Base-by-base conservation (phyloP, 2,113 vertebrate species). In the Datnioides undecimradiatus region DNA sequence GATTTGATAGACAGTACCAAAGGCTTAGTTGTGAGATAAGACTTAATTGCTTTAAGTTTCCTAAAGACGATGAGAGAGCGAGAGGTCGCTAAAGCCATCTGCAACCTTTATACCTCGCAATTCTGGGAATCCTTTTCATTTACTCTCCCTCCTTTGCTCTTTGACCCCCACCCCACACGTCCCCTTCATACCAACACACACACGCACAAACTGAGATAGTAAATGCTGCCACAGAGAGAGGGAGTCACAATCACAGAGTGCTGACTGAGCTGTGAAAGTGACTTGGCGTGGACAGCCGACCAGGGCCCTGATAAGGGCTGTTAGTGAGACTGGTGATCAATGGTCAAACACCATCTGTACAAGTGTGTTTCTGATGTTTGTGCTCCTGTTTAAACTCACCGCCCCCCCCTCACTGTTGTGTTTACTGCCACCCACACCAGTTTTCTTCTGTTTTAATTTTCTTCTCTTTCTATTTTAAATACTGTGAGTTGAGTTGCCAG, bases 251-350 rank as follows among this genome's bases (percentile, higher is more conserved):
- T 58, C 65, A 29, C 64, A 51, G 79, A 63, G 46, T 29, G 29
- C 63, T 71, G 87, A 82, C 27, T 82, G 73, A 64, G 64, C 76
- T 29, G 83, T 55, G 76, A 90, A 79, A 83, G 88, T 83, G 82
- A 84, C 43, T 73, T 46, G 11, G 63, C 43, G 83, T 74, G 69
- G 82, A 88, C 72, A 76, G 76, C 48, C 12, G 3, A 45, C 43
- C 55, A 6, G 45, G 41, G 41, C 21, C 5, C 76, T 62, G 86
- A 88, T 89, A 87, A 86, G 80, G 71, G 41, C 43, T 52, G 34
- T 49, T 25, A 2, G 62, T 45, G 48, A 68, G 69, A 72, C 34
- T 31, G 31, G 49, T 80, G 83, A 89, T 88, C 85, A 73, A 72
- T 82, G 82, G 64, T 41, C 66, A 69, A 49, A 80, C 65, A 79